These are phyloP conservation scores for Trichonephila clavipes DNA, from an alignment of 1,140 invertebrate genomes.

Conservation along the genomic window DNA sequence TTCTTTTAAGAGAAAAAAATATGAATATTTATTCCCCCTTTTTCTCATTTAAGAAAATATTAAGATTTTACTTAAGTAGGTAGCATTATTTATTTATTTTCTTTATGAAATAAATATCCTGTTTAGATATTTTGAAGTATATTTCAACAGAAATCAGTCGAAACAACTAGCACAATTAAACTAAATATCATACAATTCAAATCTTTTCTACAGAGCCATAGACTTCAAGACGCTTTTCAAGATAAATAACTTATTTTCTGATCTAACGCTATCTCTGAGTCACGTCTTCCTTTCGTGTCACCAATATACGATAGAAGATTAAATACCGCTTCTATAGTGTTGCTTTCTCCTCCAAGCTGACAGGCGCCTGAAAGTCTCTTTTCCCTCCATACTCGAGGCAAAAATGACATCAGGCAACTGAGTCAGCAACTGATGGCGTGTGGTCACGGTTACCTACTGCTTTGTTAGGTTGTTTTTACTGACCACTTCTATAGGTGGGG, in stretches of 20 bases:
- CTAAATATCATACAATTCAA: background rate
- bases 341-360: constrained; percentile 21
- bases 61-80: too few relatives aligned
- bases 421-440: constrained; percentile 48
- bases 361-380: constrained; percentile 33
- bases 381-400: background rate
- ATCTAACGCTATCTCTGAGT: background rate
- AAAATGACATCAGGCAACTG: constrained; percentile 23
- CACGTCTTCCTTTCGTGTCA: constrained; percentile 13
- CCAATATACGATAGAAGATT: constrained; percentile 22
- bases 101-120: too few relatives aligned
- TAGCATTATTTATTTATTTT: too few relatives aligned
- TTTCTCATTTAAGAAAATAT: too few relatives aligned
- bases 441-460: constrained; percentile 8
- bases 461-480: background rate
- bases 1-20: too few relatives aligned
- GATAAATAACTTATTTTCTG: background rate
- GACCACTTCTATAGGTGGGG: constrained; percentile 16
- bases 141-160: too few relatives aligned
- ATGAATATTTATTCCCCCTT: too few relatives aligned
- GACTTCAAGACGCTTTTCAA: background rate
- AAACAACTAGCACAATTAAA: background rate
- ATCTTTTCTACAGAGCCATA: background rate
- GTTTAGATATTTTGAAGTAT: too few relatives aligned
- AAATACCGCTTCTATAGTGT: constrained; percentile 3